phyloP scores from a whole-genome alignment of 1,140 invertebrate species.

The Sminthurinus signatus region DNA sequence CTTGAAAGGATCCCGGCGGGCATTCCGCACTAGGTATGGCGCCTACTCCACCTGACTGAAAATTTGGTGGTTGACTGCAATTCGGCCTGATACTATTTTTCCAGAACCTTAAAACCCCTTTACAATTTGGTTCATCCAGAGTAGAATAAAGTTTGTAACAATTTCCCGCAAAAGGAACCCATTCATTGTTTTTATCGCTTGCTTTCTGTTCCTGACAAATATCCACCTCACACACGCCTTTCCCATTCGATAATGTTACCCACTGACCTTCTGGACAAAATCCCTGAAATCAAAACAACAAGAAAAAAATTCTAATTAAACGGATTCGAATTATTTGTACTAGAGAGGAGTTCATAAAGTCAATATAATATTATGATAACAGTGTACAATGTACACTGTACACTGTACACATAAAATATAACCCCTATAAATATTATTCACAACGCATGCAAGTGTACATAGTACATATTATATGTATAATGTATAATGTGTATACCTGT shows the following conservation, averaged over 20 bases:
- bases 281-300: conserved; percentile 4
- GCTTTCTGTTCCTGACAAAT: too few species aligned
- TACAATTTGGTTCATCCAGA: background rate
- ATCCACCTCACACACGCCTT: too few species aligned
- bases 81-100: background rate
- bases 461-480: too few species aligned
- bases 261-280: conserved; percentile 5
- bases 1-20: background rate
- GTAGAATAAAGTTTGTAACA: background rate
- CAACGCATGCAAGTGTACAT: too few species aligned
- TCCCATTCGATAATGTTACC: background rate
- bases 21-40: background rate
- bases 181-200: too few species aligned
- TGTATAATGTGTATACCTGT: too few species aligned
- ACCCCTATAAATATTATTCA: too few species aligned
- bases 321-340: background rate
- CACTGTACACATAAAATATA: too few species aligned
- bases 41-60: background rate
- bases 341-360: background rate
- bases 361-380: too few species aligned
- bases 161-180: too few species aligned
- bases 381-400: too few species aligned
- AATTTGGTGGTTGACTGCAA: background rate
- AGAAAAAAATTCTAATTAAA: background rate
- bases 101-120: background rate